A percentile compares a stretch with the other conserved stretches of the same genome.
Evolutionary conservation across 2,113 vertebrate genomes (phyloP).

Genomic region (Petaurus breviceps): DNA sequence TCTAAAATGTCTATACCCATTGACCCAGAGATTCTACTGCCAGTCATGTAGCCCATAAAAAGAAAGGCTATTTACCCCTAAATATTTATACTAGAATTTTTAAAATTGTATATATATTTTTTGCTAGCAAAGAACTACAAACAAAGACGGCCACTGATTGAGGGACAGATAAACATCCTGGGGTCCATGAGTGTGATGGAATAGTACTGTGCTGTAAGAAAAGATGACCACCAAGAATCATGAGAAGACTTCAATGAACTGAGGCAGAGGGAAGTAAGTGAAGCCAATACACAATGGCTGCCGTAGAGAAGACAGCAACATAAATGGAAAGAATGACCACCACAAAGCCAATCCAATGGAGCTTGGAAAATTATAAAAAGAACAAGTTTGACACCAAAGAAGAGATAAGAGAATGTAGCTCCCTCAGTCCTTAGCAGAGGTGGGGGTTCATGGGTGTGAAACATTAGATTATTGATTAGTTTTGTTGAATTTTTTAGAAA

Average conservation of each 20-base stretch:
- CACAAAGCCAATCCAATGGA: neutral
- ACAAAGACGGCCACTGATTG: neutral
- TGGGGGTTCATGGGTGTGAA: neutral
- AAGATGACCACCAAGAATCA: neutral
- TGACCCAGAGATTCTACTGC: neutral
- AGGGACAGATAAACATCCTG: neutral
- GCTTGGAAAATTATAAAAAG: neutral
- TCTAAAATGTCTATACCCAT: neutral
- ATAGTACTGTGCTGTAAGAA: neutral
- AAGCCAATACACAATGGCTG: neutral
- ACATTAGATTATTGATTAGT: neutral
- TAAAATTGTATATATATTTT: neutral
- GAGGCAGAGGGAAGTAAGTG: neutral
- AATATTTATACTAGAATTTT: neutral
- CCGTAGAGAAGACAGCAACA: neutral
- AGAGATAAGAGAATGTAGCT: neutral
- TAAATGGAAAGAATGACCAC: neutral
- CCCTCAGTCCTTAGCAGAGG: neutral
- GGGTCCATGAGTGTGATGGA: neutral
- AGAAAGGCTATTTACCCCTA: neutral
- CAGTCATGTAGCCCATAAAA: neutral
- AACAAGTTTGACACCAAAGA: neutral
- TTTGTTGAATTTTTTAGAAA: neutral
- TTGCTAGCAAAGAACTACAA: neutral
- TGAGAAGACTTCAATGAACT: neutral